phyloP scores from a whole-genome alignment of 2,888 invertebrate species.

The Nineta flava region DNA sequence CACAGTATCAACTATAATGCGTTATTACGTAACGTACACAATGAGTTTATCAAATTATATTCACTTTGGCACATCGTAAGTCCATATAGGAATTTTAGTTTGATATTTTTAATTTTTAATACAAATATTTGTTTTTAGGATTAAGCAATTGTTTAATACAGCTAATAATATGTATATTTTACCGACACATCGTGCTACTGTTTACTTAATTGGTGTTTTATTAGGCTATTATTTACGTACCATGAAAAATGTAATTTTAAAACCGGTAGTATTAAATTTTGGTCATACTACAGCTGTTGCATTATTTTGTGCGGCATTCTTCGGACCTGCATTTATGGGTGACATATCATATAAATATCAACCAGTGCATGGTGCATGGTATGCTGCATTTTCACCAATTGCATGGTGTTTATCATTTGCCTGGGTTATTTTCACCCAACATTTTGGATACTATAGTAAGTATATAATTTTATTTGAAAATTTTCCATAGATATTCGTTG shows the following conservation, averaged over 20 bases:
- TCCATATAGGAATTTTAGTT: slow-evolving; percentile 15
- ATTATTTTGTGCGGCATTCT: slow-evolving; percentile 35
- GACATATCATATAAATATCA: slow-evolving; percentile 42
- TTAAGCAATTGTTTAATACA: slow-evolving; percentile 46
- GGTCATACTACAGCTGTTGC: slow-evolving; percentile 38
- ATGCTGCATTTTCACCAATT: slow-evolving; percentile 53
- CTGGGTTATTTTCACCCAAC: slow-evolving; percentile 49
- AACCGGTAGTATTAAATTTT: slow-evolving; percentile 29
- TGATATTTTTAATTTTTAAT: slow-evolving; percentile 5
- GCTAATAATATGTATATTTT: slow-evolving; percentile 52
- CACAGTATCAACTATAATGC: slow-evolving; percentile 36
- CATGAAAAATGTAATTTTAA: slow-evolving; percentile 28
- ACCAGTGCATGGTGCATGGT: slow-evolving; percentile 45
- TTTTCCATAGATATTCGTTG: too few species aligned
- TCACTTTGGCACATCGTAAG: slow-evolving; percentile 53
- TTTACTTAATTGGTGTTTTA: slow-evolving; percentile 50
- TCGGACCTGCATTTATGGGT: slow-evolving; percentile 49
- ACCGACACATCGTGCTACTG: slow-evolving; percentile 46
- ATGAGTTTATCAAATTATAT: slow-evolving; percentile 46
- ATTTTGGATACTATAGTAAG: slow-evolving; percentile 41
- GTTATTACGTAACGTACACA: slow-evolving; percentile 43
- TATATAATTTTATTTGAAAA: slow-evolving; percentile 3
- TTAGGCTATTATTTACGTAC: slow-evolving; percentile 40
- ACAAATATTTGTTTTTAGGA: slow-evolving; percentile 32
- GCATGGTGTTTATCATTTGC: slow-evolving; percentile 49